phyloP scores from a whole-genome alignment of 2,797 vertebrate species.

The Octomys mimax region DNA sequence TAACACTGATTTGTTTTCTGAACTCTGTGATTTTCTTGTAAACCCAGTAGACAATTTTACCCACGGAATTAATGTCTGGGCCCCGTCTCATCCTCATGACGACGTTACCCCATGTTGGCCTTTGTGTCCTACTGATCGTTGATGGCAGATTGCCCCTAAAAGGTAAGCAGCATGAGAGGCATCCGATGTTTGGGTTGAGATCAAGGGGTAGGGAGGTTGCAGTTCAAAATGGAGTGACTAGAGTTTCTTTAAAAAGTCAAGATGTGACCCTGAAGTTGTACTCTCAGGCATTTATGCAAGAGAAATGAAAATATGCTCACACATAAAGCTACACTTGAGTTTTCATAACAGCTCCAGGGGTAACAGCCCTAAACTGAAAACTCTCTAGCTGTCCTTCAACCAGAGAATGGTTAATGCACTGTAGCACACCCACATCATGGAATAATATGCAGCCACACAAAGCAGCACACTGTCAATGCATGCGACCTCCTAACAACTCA shows the following conservation, averaged over 20 bases:
- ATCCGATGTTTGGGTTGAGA: background rate
- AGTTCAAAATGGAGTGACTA: slow-evolving; percentile 21
- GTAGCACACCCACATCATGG: background rate
- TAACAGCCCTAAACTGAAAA: background rate
- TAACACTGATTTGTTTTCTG: slow-evolving; percentile 27
- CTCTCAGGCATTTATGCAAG: background rate
- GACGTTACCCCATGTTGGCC: accelerated
- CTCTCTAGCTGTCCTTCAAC: background rate
- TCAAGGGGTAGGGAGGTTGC: background rate
- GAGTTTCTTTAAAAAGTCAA: slow-evolving; percentile 36
- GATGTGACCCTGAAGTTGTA: background rate
- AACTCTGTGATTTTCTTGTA: slow-evolving; percentile 42
- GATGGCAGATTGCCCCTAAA: background rate
- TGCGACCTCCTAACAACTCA: background rate
- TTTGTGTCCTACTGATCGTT: background rate
- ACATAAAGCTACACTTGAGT: slow-evolving; percentile 15
- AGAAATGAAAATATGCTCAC: slow-evolving; percentile 46
- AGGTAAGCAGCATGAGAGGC: background rate
- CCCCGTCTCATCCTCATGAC: background rate
- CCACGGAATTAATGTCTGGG: background rate
- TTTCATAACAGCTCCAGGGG: background rate
- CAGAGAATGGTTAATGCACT: background rate
- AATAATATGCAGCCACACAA: background rate
- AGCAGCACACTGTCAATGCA: background rate
- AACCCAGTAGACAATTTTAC: background rate